Evolutionary conservation across 2,888 invertebrate species (phyloP).

Genomic region (Meiosimyza decipiens): DNA sequence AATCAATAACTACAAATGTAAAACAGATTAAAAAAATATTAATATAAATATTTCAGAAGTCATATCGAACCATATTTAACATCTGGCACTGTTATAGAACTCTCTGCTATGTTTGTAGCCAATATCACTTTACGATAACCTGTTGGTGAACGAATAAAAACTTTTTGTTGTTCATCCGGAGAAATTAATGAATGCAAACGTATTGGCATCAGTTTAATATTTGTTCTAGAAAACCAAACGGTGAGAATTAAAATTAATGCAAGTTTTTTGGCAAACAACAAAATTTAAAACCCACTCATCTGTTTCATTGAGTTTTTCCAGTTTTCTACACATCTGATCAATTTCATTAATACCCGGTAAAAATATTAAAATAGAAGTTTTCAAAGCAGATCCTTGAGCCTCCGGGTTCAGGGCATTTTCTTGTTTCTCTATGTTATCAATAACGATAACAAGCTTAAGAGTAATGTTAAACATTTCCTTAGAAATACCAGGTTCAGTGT

Average conservation of each 20-base stretch:
- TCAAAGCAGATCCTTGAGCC: constrained; percentile 57
- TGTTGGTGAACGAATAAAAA: constrained; percentile 65
- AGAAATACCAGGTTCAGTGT: constrained; percentile 71
- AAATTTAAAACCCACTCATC: constrained; percentile 41
- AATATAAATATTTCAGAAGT: constrained; percentile 2
- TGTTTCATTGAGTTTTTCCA: constrained; percentile 53
- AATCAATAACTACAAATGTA: constrained; percentile 80
- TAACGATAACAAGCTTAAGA: constrained; percentile 71
- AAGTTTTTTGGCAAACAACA: not conserved
- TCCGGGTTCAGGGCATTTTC: constrained; percentile 64
- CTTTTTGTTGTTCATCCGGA: constrained; percentile 77
- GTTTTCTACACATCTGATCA: constrained; percentile 72
- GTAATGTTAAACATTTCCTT: constrained; percentile 73
- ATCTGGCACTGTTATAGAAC: constrained; percentile 90
- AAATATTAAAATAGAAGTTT: constrained; percentile 82
- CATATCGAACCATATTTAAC: constrained; percentile 73
- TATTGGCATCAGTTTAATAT: constrained; percentile 54
- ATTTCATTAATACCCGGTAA: constrained; percentile 90
- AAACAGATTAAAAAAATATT: not conserved
- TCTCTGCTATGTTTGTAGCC: constrained; percentile 92
- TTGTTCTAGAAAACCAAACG: constrained; percentile 30
- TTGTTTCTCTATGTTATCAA: constrained; percentile 67
- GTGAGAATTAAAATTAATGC: not conserved
- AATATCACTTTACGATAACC: constrained; percentile 82
- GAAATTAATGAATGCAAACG: constrained; percentile 82